Evolutionary conservation across 2,113 vertebrate species (phyloP), one percentile per base, ranked within the genome.

Genomic region (Charina bottae): DNA sequence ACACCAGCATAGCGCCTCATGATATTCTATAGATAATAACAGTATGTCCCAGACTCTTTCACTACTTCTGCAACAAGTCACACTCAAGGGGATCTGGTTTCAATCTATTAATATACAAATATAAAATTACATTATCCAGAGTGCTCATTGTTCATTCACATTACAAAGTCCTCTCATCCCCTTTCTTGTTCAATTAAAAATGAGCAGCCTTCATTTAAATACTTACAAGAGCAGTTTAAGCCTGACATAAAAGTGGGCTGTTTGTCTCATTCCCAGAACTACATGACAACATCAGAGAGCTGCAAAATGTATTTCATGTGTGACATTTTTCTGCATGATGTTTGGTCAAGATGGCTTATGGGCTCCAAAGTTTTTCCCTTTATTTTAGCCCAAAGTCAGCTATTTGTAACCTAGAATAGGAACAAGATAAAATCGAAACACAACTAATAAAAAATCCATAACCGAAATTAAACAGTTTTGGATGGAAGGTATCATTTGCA

Each of bases 191-290:
- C 49, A 72, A 72, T 89, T 33, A 72, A 56, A 21, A 72, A 17
- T 23, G 4, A 90, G 58, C 24, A 46, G 28, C 13, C 6, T 42
- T 56, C 58, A 60, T 17, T 24, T 15, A 56, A 83, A 37, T 24
- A 56, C 19, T 49, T 21, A 59, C 28, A 88, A 64, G 58, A 88
- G 42, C 42, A 83, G 46, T 58, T 46, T 83, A 59, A 0, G 12
- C 21, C 6, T 58, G 6, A 56, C 54, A n/a, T 26, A 37, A 92
- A 92, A 26, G 55, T 92, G 88, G 60, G 85, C 54, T 85, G 8
- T n/a, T 26, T 24, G 26, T 94, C 9, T 93, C 92, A 56, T 62
- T 89, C 62, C 90, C 56, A 86, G 55, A 93, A 58, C 83, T 21
- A 28, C 5, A 95, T 93, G 91, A 17, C 92, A 60, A 1, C 87